Evolutionary conservation across 64 coral and sea anemone species (phyloP), one percentile per base, ranked within the genome.

Genomic region (Montipora efflorescens): DNA sequence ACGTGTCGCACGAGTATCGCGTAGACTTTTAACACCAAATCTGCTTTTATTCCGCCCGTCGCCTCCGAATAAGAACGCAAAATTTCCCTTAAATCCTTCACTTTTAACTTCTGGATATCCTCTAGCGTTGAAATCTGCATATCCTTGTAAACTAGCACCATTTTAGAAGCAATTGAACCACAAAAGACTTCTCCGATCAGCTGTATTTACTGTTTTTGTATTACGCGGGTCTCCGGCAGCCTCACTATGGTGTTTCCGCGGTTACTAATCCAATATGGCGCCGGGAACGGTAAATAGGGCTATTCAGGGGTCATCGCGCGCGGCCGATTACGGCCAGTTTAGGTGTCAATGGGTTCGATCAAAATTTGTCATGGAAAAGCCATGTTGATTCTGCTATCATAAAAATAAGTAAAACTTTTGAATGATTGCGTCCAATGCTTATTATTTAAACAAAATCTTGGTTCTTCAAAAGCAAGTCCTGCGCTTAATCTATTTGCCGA

Each of bases 251-350:
- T 85, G 82, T 85, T 50, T 72, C 45, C 16, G 62, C 46, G 66
- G 82, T 85, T 85, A 85, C 82, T 12, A 85, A 50, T 85, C 82
- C 82, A 85, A 85, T 85, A 85, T 85, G 82, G 82, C 64, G 82
- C 82, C 64, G 82, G 66, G 82, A 85, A 85, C 82, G 72, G 45
- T 51, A 85, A 85, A 85, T 21, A 85, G 82, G 82, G 55, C 55
- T 82, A 82, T 82, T 23, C n/a, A n/a, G n/a, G n/a, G n/a, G n/a
- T n/a, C n/a, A n/a, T n/a, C n/a, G n/a, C n/a, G n/a, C n/a, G n/a
- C 23, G 25, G 25, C 25, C 25, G 25, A 1, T 25, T 25, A 25
- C 25, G 25, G 25, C 25, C 25, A 1, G 25, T 25, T 25, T 25
- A 25, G 25, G 25, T 25, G 25, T 25, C 25, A 25, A 25, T 25